Conservation (phyloP, 2,797 vertebrate species). For the Otolemur crassicaudatus region DNA sequence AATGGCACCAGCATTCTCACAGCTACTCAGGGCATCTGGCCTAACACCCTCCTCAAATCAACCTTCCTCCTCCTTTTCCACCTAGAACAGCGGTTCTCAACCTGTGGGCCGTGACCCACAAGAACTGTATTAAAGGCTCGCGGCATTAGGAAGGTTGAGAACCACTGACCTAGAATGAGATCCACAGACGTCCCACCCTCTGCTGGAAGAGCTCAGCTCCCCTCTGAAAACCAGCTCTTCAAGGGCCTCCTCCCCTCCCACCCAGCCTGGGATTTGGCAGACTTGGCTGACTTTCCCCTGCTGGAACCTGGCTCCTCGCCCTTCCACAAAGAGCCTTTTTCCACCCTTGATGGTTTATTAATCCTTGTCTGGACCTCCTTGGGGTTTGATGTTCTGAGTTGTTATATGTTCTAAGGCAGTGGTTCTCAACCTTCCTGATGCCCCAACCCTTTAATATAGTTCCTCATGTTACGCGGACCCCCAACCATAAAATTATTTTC, state of each 20-base stretch:
- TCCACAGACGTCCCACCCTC: accelerated
- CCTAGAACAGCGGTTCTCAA: too few relatives aligned
- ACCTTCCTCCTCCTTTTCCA: neutral
- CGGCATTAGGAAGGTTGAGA: too few relatives aligned
- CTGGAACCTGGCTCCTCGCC: neutral
- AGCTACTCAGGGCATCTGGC: accelerated
- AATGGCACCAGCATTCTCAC: accelerated
- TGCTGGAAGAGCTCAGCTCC: neutral
- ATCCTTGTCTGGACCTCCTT: neutral
- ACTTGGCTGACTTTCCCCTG: neutral
- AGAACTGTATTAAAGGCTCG: too few relatives aligned
- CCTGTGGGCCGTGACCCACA: too few relatives aligned
- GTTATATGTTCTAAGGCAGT: neutral
- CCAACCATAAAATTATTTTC: too few relatives aligned
- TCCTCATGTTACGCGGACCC: too few relatives aligned
- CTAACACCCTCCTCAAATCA: neutral
- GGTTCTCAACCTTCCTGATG: too few relatives aligned
- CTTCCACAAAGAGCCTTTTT: neutral
- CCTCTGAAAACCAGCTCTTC: neutral
- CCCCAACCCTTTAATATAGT: too few relatives aligned
- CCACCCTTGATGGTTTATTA: neutral
- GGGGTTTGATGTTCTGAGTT: neutral
- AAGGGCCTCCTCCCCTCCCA: neutral
- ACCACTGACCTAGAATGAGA: neutral
- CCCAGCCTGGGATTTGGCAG: neutral